Conservation (phyloP, 2,113 vertebrate genomes). For the Ctenomys sociabilis region DNA sequence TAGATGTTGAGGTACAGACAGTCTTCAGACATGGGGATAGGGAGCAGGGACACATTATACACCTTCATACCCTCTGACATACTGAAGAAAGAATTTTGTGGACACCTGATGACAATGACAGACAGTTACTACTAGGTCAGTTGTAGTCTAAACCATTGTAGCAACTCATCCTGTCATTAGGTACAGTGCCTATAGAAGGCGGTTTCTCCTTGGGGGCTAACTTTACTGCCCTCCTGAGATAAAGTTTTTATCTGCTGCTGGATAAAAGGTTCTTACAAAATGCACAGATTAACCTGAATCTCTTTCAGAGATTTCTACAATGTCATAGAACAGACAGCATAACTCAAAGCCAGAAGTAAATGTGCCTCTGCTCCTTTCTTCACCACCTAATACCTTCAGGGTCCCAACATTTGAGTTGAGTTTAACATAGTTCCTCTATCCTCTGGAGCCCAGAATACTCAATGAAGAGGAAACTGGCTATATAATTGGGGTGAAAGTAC, state of each 20-base stretch:
- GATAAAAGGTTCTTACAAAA: neutral
- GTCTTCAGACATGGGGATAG: conserved; percentile 76
- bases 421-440: neutral
- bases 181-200: neutral
- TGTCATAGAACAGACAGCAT: neutral
- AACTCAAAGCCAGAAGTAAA: neutral
- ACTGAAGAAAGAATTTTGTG: neutral
- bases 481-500: neutral
- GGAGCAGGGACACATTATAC: neutral
- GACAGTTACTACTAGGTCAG: neutral
- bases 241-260: neutral
- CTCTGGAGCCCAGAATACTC: neutral
- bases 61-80: rapidly evolving
- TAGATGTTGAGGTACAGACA: conserved; percentile 85
- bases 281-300: neutral
- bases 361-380: neutral
- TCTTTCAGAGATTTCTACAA: neutral
- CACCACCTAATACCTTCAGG: neutral
- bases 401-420: neutral
- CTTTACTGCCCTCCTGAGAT: neutral
- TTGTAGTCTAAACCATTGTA: neutral
- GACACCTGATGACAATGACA: neutral
- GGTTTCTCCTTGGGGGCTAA: neutral
- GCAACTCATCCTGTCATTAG: neutral
- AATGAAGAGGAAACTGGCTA: neutral